Base-by-base conservation (phyloP, 2,888 invertebrate species). In the Unio delphinus region DNA sequence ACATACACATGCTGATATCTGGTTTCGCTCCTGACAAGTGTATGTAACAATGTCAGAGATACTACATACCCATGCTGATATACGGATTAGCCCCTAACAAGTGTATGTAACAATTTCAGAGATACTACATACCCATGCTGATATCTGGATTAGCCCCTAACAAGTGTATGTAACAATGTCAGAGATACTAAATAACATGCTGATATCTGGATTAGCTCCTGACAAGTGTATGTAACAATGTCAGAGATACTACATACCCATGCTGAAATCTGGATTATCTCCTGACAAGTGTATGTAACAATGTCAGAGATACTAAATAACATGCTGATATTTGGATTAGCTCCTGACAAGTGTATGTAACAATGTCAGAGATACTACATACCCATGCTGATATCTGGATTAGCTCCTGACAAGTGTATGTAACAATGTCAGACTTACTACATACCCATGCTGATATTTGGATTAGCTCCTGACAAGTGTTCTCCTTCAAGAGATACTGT, bases 401-500 rank as follows among this genome's bases (percentile, higher is more conserved):
- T 17, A 80, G 28, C 23, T 70, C 62, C 20, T 60, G 54, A 15
- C 67, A 61, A 8, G 69, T 34, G 45, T 71, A 45, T 45, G 45
- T 15, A 45, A 45, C 11, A 45, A 15, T 15, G 45, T 45, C 45
- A 2, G 45, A 45, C 15, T 15, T 11, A 3, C 45, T 45, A 68
- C 73, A 69, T 78, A 83, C 80, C 83, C 82, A 82, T 34, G 73
- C 64, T 30, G 76, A 63, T 5, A 83, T 62, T 55, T 73, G 72
- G 34, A 80, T 65, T 15, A 80, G 30, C 23, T 71, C 62, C 11
- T 60, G 54, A 15, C 67, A 61, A 6, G 69, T 34, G 56, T 71
- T 70, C 11, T 65, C 65, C 18, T 65, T 65, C 61, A 76, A 72
- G 26, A 83, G 56, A 59, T 66, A 68, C 45, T 64, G 68, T 4